Conservation (phyloP, 2,888 invertebrate genomes). For the Limenitis camilla region DNA sequence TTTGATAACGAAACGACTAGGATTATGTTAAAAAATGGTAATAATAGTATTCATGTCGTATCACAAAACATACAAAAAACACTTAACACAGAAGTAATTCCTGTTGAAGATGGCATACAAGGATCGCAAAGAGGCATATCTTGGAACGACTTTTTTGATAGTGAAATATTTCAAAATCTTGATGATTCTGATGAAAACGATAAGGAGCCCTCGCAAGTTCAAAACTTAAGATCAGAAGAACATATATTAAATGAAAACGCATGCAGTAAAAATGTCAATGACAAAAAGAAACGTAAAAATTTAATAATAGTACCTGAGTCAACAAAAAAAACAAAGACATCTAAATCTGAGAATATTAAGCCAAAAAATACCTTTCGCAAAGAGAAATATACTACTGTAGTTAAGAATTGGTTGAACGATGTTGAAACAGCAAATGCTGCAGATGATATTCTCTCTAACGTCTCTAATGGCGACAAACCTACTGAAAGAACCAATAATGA, state of each 20-base stretch:
- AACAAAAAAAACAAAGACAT: slow-evolving; percentile 33
- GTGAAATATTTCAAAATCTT: slow-evolving; percentile 36
- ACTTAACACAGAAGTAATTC: neutral
- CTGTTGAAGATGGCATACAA: neutral
- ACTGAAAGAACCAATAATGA: too few species aligned
- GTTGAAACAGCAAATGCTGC: slow-evolving; percentile 26
- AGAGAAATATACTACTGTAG: slow-evolving; percentile 44
- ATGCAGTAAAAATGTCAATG: neutral
- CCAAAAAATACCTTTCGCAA: slow-evolving; percentile 35
- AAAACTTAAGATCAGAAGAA: neutral
- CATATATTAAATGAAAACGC: neutral
- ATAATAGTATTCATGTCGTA: neutral
- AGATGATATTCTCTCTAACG: neutral
- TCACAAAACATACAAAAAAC: neutral
- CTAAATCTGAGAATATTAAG: slow-evolving; percentile 8
- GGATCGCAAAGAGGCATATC: neutral
- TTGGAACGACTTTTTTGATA: slow-evolving; percentile 50
- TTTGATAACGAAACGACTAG: neutral
- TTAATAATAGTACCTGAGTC: slow-evolving; percentile 15
- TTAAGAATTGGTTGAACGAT: slow-evolving; percentile 52
- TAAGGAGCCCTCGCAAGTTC: neutral
- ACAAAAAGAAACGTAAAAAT: slow-evolving; percentile 17
- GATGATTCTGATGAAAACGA: neutral
- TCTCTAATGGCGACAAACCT: too few species aligned
- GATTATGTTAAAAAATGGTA: neutral